phyloP scores from a whole-genome alignment of 1,140 invertebrate species.

The Littorina saxatilis region DNA sequence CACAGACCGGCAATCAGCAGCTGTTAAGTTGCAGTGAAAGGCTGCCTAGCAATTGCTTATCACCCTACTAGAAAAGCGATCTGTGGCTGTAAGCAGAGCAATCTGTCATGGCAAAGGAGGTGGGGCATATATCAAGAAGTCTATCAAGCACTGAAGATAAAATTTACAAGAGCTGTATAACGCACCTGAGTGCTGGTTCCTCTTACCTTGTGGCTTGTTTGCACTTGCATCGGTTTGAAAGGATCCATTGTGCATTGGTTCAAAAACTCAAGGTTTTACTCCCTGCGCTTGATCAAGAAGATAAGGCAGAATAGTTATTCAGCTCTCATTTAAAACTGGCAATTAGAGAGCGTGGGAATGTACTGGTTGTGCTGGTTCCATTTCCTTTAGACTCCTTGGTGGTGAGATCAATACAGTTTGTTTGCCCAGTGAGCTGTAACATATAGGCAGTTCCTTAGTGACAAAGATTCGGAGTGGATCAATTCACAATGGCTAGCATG shows the following conservation, averaged over 20 bases:
- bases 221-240: too few relatives aligned
- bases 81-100: background rate
- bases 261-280: too few relatives aligned
- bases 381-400: too few relatives aligned
- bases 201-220: too few relatives aligned
- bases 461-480: background rate
- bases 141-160: background rate
- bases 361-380: too few relatives aligned
- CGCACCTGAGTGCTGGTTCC: too few relatives aligned
- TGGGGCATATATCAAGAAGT: background rate
- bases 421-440: background rate
- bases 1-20: slow-evolving; percentile 16
- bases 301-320: too few relatives aligned
- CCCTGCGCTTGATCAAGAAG: too few relatives aligned
- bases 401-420: background rate
- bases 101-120: background rate
- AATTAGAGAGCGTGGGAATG: too few relatives aligned
- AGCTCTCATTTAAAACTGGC: too few relatives aligned
- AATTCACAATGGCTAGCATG: slow-evolving; percentile 28
- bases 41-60: slow-evolving; percentile 36
- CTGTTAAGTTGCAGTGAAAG: slow-evolving; percentile 29
- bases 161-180: slow-evolving; percentile 17
- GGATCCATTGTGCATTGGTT: too few relatives aligned
- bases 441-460: background rate
- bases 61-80: background rate